Base-by-base conservation (phyloP, 2,888 invertebrate genomes). In the Metacarcinus magister region DNA sequence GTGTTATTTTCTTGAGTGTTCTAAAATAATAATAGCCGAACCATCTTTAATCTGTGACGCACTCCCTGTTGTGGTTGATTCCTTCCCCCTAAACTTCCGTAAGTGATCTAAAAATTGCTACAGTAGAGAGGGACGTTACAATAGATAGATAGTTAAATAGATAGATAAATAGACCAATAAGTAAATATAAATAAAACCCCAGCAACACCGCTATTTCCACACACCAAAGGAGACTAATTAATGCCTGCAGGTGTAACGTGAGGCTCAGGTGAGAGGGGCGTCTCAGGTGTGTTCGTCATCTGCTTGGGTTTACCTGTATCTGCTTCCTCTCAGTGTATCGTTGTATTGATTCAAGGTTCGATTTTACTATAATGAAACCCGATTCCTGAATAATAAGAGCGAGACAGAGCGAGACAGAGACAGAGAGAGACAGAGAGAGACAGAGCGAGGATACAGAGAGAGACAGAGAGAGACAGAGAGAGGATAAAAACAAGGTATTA, bases 391-490 rank as follows among this genome's bases (percentile, higher is more conserved):
- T 82, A 28, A 5, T 19, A 67, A 67, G 48, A 67, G 67, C 2
- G n/a, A n/a, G 67, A 67, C 0, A 67, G 67, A 23, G n/a, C 2
- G 67, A 67, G n/a, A 67, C 0, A 16, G n/a, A 67, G 67, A 23
- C 0, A 67, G 67, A 67, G n/a, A 67, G n/a, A 23, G n/a, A 67
- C 5, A 16, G n/a, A 67, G n/a, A 54, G 54, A 54, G 54, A 54
- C n/a, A n/a, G 75, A 28, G 28, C 23, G 28, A 75, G 28, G 32
- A 32, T 10, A 32, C 10, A 32, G 82, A 82, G 82, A 82, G 82
- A 82, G 82, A 82, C 32, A 82, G 82, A 82, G 82, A 82, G 82
- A 82, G 82, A 82, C 32, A 82, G 82, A 32, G 32, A 82, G 28
- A 32, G 82, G 23, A 23, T 23, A 23, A 82, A 28, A 82, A 23